Conservation (phyloP, 2,797 vertebrate species). For the Pachyuromys duprasi region DNA sequence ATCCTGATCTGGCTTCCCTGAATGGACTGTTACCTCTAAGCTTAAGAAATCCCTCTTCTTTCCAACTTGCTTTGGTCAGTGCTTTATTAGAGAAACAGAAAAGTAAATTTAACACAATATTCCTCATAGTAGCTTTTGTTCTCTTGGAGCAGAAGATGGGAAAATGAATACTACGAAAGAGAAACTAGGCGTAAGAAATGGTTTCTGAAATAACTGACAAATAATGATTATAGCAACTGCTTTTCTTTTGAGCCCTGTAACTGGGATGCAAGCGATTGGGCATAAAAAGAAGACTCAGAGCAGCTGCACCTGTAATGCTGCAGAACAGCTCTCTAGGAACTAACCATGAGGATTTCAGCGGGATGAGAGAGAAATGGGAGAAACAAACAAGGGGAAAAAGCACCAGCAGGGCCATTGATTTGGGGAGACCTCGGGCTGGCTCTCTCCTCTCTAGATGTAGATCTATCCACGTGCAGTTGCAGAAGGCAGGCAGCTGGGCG, state of each 20-base stretch:
- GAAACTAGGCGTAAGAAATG: not conserved
- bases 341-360: not conserved
- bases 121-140: not conserved
- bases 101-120: not conserved
- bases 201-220: slow-evolving; percentile 7
- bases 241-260: not conserved
- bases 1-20: not conserved
- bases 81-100: not conserved
- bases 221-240: not conserved
- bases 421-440: not conserved
- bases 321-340: not conserved
- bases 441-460: not conserved
- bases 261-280: not conserved
- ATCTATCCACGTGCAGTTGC: not conserved
- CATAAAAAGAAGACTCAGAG: not conserved
- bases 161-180: not conserved
- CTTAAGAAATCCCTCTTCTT: not conserved
- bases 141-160: not conserved
- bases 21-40: not conserved
- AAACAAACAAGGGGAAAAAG: not conserved
- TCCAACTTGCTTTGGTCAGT: not conserved
- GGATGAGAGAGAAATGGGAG: not conserved
- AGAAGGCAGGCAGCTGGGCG: not conserved
- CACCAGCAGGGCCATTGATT: not conserved
- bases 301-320: not conserved